These are phyloP conservation scores for Zosterops borbonicus DNA, from an alignment of 2,113 vertebrate species.

Conservation along the genomic window DNA sequence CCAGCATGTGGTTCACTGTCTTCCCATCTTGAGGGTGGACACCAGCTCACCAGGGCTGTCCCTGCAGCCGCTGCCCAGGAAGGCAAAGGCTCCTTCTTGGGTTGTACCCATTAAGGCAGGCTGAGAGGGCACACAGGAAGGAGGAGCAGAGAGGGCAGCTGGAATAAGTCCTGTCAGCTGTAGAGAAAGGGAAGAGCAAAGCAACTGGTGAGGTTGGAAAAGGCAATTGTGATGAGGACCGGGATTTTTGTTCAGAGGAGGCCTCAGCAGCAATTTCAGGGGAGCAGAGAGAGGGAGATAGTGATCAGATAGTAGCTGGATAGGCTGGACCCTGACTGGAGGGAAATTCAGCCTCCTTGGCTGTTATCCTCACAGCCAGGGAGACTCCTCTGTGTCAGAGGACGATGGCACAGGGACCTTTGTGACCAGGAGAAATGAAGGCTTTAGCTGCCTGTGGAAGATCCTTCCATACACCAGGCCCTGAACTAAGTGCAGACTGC, in stretches of 20 bases:
- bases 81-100: not conserved
- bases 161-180: not conserved
- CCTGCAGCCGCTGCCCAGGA: not conserved
- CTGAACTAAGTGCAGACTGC: not conserved
- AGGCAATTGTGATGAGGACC: not conserved
- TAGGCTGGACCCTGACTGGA: not conserved
- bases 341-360: not conserved
- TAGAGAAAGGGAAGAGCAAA: not conserved
- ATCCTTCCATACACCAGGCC: not conserved
- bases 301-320: not conserved
- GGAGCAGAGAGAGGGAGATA: not conserved
- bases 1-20: not conserved
- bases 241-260: not conserved
- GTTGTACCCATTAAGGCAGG: not conserved
- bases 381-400: not conserved
- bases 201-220: not conserved
- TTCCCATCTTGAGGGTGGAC: fast-evolving
- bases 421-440: not conserved
- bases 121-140: not conserved
- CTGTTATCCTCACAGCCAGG: not conserved
- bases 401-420: not conserved
- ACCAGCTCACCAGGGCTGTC: not conserved
- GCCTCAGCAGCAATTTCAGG: not conserved
- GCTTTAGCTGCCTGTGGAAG: not conserved
- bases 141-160: not conserved